Evolutionary conservation across 1,140 invertebrate species (phyloP), one percentile per base, ranked within the genome.

Genomic region (Pseudomyrmex gracilis): DNA sequence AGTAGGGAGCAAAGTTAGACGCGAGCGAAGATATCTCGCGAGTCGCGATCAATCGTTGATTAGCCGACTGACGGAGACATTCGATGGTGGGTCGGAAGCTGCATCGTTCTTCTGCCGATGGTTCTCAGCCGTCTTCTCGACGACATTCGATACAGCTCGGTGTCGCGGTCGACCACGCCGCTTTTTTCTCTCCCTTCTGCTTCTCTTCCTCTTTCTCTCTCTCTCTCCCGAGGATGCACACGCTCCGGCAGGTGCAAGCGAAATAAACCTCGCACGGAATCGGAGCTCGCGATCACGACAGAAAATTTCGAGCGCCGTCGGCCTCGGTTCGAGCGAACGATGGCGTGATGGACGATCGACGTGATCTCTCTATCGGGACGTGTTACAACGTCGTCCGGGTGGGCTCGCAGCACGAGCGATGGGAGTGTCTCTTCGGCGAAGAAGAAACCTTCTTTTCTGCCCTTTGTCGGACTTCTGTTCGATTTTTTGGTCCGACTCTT

Each of bases 341-440:
- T 63, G 70, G 68, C 68, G 45, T 73, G 70, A 73, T 73, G 47
- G 70, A 49, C 67, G 34, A 53, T 17, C 49, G 12, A 63, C 58
- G 60, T 82, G 70, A 83, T 60, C 58, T 64, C 61, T 63, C 58
- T 83, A 83, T 77, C 60, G 49, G 17, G 45, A 77, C 74, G 43
- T 24, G 13, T n/a, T 74, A 57, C 58, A 22, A 34, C 67, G 68
- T 82, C 68, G 67, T n/a, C 67, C 1, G 43, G 77, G 43, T 80
- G 66, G 61, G 78, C 57, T 24, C 57, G 68, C 22, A 51, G 55
- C 57, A 45, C 57, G 34, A 73, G 68, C 68, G 43, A 73, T 74
- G 47, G 78, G 58, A 82, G 55, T 63, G 78, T 82, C 78, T 61
- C 70, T 80, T 80, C 76, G 20, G 20, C 76, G 76, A 78, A 78